Evolutionary conservation across 2,888 invertebrate species (phyloP), one percentile per base, ranked within the genome.

Genomic region (Hydrotaea cyrtoneurina): DNA sequence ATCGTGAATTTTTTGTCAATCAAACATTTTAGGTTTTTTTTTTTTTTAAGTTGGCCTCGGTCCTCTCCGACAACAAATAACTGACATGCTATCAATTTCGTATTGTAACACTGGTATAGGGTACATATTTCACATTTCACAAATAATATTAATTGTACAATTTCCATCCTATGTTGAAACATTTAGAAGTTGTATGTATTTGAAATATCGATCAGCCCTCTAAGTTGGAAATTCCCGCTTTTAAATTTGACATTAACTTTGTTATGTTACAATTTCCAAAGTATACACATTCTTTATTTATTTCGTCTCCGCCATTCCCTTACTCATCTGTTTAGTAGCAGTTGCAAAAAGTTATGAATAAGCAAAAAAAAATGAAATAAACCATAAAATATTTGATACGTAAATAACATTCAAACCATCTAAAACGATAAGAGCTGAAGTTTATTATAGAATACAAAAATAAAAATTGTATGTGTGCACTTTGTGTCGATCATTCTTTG

Each of bases 391-490:
- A 69, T 74, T 59, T 46, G 15, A 57, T 43, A 74, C 74, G 74
- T 74, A 74, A 59, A 74, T 74, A 74, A 74, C 73, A 57, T 53
- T 36, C 31, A 55, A 39, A 55, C 26, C 57, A 59, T 74, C 59
- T 43, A 43, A 31, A 74, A 62, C 59, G 74, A 74, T 74, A 74
- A 74, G 74, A 43, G 64, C 23, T 71, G 21, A 17, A 46, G 46
- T n/a, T 39, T 11, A 15, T 53, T 78, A 21, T 73, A 57, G 23
- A 66, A 36, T 13, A 26, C 23, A 66, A 39, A 43, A 69, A 46
- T 39, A 66, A 36, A 36, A 31, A 55, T 21, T 4, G 8, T 55
- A 4, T 21, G 0, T 21, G 21, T 19, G 8, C 55, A 50, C n/a
- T n/a, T n/a, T 50, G 50, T 50, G 13, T 50, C 15, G 50, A 50